Base-by-base conservation (phyloP, 2,888 invertebrate genomes). In the Stenchaetothrips biformis region DNA sequence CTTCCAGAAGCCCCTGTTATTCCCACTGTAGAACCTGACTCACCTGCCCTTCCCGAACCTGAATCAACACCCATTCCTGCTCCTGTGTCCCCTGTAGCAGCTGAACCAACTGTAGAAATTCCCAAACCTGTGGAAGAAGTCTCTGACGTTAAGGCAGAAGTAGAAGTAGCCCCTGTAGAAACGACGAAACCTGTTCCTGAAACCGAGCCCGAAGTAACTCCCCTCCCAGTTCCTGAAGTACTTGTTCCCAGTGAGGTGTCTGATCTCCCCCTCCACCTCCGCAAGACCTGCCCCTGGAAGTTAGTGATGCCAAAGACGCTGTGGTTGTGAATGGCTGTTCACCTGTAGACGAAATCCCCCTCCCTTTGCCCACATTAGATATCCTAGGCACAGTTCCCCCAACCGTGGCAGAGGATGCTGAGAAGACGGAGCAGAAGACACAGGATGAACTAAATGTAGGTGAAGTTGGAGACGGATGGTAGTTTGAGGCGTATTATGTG, bases 381-480 rank as follows among this genome's bases (percentile, higher is more conserved):
- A 25, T 74, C 67, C 67, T 74, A 25, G 67, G 18, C 18, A 59
- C 59, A 6, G 59, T 59, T 59, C 16, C 18, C 8, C 1, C 59
- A 13, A 59, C 59, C 18, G 13, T 25, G 67, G 67, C 67, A 21
- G 67, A 74, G 67, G 67, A 21, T 25, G 67, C 21, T 74, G 67
- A 74, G 67, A 74, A 74, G 67, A 74, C 25, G 67, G 67, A 74
- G 67, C 67, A 74, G 67, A 74, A 25, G 7, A 74, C 67, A 74
- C 67, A 74, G 67, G 67, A 74, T 74, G 67, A 74, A 74, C 67
- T 74, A 21, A 74, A 74, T 74, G 67, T 74, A 74, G 67, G 67
- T 74, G 67, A 74, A 74, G 21, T 25, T 74, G 67, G 67, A 74
- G 67, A 25, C 67, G 25, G 67, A 74, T 74, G 67, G 67, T 74